A percentile compares a stretch with the other conserved stretches of the same genome.
phyloP scores from a whole-genome alignment of 2,888 invertebrate genomes.

The Druceiella hillmani region DNA sequence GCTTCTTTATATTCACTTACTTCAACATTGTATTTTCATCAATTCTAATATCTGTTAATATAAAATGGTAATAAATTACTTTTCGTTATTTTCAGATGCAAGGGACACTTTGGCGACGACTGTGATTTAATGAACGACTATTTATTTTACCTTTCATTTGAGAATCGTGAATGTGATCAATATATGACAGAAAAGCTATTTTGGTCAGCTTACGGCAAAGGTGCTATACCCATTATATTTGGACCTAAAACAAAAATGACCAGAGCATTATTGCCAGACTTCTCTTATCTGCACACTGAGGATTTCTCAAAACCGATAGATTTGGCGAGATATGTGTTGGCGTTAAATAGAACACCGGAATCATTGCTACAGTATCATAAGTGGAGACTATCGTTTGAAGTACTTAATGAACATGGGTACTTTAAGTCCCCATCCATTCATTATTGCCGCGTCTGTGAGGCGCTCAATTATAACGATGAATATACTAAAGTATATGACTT shows the following conservation, averaged over 20 bases:
- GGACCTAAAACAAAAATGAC: constrained; percentile 52
- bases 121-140: constrained; percentile 53
- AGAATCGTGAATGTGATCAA: constrained; percentile 63
- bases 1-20: no score
- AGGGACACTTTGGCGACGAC: constrained; percentile 56
- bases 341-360: constrained; percentile 39
- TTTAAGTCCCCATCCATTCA: constrained; percentile 55
- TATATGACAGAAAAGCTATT: constrained; percentile 68
- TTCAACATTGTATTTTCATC: no score
- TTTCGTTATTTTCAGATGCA: constrained; percentile 46
- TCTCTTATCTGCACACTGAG: constrained; percentile 56
- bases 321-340: constrained; percentile 48
- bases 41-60: no score
- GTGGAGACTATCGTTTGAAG: constrained; percentile 54
- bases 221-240: constrained; percentile 60
- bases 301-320: constrained; percentile 45
- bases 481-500: constrained; percentile 34
- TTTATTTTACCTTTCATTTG: constrained; percentile 65
- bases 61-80: no score
- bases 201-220: constrained; percentile 58
- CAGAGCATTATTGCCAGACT: no score
- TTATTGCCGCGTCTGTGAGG: constrained; percentile 54
- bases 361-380: constrained; percentile 43
- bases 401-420: constrained; percentile 64
- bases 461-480: constrained; percentile 45